Evolutionary conservation across 2,113 vertebrate genomes (phyloP).

Genomic region (Furnarius figulus): DNA sequence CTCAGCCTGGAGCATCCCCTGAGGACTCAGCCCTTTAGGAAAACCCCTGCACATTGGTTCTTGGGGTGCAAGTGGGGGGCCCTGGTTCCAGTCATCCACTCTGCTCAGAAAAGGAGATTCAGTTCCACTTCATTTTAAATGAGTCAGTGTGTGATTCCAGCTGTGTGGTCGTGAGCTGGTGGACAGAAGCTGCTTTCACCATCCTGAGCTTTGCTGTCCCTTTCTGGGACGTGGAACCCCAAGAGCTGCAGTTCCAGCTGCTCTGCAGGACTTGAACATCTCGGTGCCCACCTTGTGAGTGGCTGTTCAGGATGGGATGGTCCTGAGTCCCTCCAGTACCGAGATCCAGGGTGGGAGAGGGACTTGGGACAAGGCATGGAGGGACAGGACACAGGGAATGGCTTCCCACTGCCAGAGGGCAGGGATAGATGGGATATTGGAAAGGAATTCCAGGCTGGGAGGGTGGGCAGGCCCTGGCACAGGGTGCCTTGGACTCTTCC

Average conservation of each 20-base stretch:
- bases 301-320: background rate
- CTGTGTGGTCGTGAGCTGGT: background rate
- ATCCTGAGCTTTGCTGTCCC: accelerated
- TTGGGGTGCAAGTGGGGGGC: background rate
- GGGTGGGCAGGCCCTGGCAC: accelerated
- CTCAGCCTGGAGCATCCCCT: background rate
- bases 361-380: background rate
- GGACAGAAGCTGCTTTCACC: background rate
- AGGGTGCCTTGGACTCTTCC: accelerated
- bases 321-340: background rate
- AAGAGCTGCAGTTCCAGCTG: background rate
- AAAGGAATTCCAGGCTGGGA: background rate
- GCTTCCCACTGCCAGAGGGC: background rate
- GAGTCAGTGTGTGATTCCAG: background rate
- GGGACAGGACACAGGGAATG: background rate
- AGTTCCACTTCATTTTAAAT: background rate
- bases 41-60: accelerated
- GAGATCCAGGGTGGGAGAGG: background rate
- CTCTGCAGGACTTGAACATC: background rate
- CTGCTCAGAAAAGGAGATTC: background rate
- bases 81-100: background rate
- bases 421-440: background rate
- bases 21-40: background rate
- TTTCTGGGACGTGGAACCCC: background rate
- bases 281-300: background rate